Evolutionary conservation across 2,113 vertebrate genomes (phyloP).

Genomic region (Cryptomyrus ogoouensis): DNA sequence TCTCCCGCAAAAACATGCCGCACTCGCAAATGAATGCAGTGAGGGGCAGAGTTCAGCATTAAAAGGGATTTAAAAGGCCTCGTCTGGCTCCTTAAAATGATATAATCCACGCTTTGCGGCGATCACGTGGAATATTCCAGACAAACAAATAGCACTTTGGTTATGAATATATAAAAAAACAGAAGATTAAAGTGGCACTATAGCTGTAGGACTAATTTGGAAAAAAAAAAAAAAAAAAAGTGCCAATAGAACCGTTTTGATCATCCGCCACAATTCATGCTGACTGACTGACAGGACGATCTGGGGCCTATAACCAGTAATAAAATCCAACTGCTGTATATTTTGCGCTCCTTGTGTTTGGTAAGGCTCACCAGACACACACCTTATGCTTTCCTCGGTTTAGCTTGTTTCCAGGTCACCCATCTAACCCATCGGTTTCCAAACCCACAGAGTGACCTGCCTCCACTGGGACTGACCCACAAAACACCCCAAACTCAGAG

Average conservation of each 20-base stretch:
- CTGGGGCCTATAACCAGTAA: background rate
- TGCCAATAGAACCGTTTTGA: background rate
- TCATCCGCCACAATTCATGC: background rate
- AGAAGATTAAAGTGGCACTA: background rate
- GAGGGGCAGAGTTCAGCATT: background rate
- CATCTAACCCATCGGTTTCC: background rate
- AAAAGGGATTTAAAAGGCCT: background rate
- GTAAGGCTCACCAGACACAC: background rate
- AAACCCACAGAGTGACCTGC: background rate
- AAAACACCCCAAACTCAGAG: background rate
- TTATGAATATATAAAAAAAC: background rate
- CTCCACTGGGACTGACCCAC: background rate
- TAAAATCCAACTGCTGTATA: background rate
- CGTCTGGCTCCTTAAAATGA: background rate
- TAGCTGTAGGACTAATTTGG: background rate
- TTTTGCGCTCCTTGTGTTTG: background rate
- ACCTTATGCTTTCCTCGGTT: background rate
- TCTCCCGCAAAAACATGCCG: background rate
- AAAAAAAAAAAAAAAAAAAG: rapidly evolving
- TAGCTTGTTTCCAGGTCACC: background rate
- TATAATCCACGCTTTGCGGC: background rate
- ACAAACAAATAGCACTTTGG: background rate
- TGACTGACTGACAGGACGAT: background rate
- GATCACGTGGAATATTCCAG: background rate
- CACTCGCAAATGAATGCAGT: background rate